Evolutionary conservation across 2,888 invertebrate species (phyloP).

Genomic region (Callosobruchus maculatus): DNA sequence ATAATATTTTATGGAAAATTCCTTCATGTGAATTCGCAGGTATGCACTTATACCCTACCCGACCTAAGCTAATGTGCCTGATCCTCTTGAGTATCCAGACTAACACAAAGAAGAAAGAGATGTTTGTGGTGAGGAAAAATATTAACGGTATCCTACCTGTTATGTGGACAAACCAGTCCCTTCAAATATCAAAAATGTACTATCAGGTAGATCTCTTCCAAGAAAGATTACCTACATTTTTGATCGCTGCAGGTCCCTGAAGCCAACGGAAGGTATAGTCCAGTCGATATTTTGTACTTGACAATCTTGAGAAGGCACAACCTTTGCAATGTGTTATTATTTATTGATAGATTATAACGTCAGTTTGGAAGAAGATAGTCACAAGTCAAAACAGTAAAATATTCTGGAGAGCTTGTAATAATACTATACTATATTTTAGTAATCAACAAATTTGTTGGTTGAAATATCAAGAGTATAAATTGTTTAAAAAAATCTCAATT

Average conservation of each 20-base stretch:
- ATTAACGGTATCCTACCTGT: background rate
- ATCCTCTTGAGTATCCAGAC: background rate
- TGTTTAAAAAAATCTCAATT: no score
- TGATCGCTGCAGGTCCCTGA: slow-evolving; percentile 15
- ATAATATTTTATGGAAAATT: no score
- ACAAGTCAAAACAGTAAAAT: no score
- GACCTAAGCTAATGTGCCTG: background rate
- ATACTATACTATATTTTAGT: no score
- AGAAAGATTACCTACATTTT: slow-evolving; percentile 19
- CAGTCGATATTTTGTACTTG: background rate
- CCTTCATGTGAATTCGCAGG: no score
- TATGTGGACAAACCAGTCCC: slow-evolving; percentile 6
- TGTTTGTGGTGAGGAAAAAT: background rate
- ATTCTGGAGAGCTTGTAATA: no score
- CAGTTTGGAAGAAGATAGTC: no score
- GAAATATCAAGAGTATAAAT: no score
- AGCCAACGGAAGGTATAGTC: background rate
- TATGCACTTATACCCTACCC: background rate
- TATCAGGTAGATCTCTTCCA: slow-evolving; percentile 17
- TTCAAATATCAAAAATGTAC: slow-evolving; percentile 4
- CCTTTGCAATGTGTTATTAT: no score
- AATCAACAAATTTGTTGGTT: no score
- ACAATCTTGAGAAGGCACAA: no score
- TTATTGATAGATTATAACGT: no score
- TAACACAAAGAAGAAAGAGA: background rate